phyloP scores from a whole-genome alignment of 92 coral and sea anemone genomes.

The Ricordea florida region DNA sequence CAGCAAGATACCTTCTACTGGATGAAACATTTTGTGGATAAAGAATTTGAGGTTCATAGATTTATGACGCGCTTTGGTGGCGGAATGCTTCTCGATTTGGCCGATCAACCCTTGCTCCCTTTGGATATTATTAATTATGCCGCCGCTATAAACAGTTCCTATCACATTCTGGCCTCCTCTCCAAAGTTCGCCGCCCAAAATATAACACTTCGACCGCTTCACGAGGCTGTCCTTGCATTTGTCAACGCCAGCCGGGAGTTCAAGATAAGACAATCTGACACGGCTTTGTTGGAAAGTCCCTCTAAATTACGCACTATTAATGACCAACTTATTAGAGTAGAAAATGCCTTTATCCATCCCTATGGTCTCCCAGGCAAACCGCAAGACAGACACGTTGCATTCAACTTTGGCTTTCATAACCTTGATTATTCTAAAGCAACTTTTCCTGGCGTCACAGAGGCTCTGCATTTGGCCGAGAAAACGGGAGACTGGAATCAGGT shows the following conservation, averaged over 20 bases:
- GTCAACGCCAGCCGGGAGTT: conserved; percentile 53
- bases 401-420: conserved; percentile 82
- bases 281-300: conserved; percentile 20
- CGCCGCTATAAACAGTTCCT: conserved; percentile 56
- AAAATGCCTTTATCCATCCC: conserved; percentile 84
- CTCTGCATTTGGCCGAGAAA: conserved; percentile 57
- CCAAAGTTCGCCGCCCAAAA: conserved; percentile 31
- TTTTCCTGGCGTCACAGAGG: conserved; percentile 88
- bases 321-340: conserved; percentile 84
- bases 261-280: conserved; percentile 34
- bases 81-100: conserved; percentile 71
- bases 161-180: conserved; percentile 49
- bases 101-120: conserved; percentile 80
- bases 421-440: conserved; percentile 55
- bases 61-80: conserved; percentile 87
- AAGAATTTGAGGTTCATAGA: conserved; percentile 75
- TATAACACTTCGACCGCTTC: conserved; percentile 56
- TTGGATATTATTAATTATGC: conserved; percentile 71
- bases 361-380: conserved; percentile 84
- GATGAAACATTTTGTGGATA: conserved; percentile 83
- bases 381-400: conserved; percentile 81
- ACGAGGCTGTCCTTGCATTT: conserved; percentile 67
- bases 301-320: conserved; percentile 73
- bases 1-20: conserved; percentile 89
- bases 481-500: conserved; percentile 82